Evolutionary conservation across 2,797 vertebrate genomes (phyloP).

Genomic region (Margarornis squamiger): DNA sequence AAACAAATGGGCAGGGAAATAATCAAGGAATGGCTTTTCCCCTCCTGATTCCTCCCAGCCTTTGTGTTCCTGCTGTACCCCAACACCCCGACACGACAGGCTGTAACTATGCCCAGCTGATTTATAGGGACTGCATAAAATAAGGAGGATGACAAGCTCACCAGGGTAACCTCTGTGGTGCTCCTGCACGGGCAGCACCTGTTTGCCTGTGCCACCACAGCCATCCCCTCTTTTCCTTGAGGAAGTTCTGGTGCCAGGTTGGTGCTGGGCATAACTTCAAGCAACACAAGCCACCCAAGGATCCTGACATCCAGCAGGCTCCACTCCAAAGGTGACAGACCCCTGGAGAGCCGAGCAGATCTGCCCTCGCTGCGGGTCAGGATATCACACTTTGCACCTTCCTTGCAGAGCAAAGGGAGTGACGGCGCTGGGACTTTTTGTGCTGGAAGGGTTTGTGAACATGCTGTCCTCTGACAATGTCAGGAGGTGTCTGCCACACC

Average conservation of each 20-base stretch:
- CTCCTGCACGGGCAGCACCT: not conserved
- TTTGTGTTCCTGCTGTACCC: not conserved
- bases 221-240: not conserved
- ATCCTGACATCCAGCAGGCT: not conserved
- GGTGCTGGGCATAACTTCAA: not conserved
- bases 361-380: constrained; percentile 42
- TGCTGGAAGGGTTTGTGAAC: constrained; percentile 33
- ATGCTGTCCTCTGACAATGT: constrained; percentile 26
- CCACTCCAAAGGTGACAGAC: constrained; percentile 20
- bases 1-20: not conserved
- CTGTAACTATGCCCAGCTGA: not conserved
- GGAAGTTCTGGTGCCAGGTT: not conserved
- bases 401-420: constrained; percentile 14
- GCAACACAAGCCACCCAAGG: not conserved
- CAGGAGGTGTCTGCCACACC: not conserved
- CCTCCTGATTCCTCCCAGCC: not conserved
- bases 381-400: not conserved
- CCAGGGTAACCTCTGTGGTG: not conserved
- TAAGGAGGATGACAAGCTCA: not conserved
- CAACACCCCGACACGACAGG: not conserved
- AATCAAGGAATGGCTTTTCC: not conserved
- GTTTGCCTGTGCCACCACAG: not conserved
- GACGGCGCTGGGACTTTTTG: not conserved
- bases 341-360: constrained; percentile 4
- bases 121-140: not conserved